phyloP scores from a whole-genome alignment of 2,113 vertebrate genomes.

The Gallinago jamesoni region DNA sequence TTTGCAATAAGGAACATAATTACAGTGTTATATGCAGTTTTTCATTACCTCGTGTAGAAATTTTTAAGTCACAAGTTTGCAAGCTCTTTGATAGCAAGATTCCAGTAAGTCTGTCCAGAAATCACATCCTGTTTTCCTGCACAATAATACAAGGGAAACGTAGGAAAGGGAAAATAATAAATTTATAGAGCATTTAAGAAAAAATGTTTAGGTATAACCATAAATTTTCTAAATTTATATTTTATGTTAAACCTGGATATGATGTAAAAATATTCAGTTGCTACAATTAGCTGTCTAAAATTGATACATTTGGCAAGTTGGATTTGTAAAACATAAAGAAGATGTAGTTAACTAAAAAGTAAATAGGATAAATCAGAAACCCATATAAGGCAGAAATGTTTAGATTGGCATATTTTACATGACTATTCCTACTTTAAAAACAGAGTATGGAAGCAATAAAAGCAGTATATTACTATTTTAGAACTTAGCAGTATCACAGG shows the following conservation, averaged over 20 bases:
- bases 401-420: not conserved
- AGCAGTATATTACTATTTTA: conserved; percentile 32
- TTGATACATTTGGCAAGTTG: not conserved
- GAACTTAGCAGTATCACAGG: not conserved
- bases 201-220: not conserved
- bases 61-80: not conserved
- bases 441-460: conserved; percentile 16
- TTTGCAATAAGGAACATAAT: not conserved
- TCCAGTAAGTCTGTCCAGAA: not conserved
- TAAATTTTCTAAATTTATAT: not conserved
- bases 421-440: not conserved
- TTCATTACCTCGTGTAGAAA: not conserved
- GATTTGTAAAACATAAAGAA: not conserved
- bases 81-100: not conserved
- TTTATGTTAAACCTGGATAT: not conserved
- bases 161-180: not conserved
- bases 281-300: not conserved
- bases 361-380: not conserved
- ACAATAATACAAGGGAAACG: not conserved
- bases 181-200: not conserved
- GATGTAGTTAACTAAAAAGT: not conserved
- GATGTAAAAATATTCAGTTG: not conserved
- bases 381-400: not conserved
- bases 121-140: not conserved
- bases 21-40: not conserved